Base-by-base conservation (phyloP, 2,888 invertebrate species). In the Beris morrisii region DNA sequence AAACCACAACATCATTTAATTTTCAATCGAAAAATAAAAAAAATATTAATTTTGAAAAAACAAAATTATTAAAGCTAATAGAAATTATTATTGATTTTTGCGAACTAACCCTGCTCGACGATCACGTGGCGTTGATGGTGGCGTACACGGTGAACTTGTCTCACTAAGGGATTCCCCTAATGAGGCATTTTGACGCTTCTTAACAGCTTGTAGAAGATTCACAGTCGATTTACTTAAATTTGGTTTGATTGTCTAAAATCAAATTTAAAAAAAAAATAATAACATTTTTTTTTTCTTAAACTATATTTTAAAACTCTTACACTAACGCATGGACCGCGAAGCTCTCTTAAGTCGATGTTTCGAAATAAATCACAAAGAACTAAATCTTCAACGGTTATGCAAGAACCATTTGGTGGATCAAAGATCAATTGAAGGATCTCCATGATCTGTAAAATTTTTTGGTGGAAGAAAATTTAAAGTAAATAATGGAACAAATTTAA, bases 271-370 rank as follows among this genome's bases (percentile, higher is more conserved):
- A 4, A 1, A 53, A 5, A 28, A 53, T 53, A 53, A 3, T 44
- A 44, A 45, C n/a, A n/a, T n/a, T 13, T 38, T 58, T n/a, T 46
- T 52, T 46, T 22, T 48, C 4, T 3, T 48, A 48, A 48, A 48
- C 6, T 48, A 3, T 1, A 48, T 48, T 11, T n/a, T 15, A 48
- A 15, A 9, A 43, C 45, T 78, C 84, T 84, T 79, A 91, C 90
- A 76, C 89, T 89, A 72, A 91, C 85, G 73, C 90, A 90, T 64
- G 91, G 89, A 52, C 92, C 91, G 77, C 92, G 86, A 85, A 95
- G 86, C 83, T 95, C 95, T 63, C 93, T 85, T 70, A 95, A 85
- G 80, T 93, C 93, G 70, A 95, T 92, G 78, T 92, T 91, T 72
- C 92, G 84, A 82, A 95, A 95, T 72, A 95, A 85, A 76, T 93